Evolutionary conservation across 2,113 vertebrate genomes (phyloP).

Genomic region (Phoxinus phoxinus): DNA sequence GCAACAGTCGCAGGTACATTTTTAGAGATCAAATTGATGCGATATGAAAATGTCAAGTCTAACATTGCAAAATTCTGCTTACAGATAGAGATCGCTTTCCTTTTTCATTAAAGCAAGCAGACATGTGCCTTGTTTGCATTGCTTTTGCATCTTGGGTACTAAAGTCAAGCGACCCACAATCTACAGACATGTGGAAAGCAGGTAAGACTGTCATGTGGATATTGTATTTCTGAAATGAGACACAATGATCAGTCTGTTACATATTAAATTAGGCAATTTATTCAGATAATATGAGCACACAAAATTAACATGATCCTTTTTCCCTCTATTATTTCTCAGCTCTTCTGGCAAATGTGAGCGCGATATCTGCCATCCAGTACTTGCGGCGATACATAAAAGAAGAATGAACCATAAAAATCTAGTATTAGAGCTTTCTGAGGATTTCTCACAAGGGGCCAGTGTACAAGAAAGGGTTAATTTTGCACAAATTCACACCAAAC

Average conservation of each 20-base stretch:
- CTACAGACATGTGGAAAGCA: slow-evolving; percentile 92
- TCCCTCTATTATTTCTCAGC: slow-evolving; percentile 74
- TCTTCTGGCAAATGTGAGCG: slow-evolving; percentile 90
- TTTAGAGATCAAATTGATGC: neutral
- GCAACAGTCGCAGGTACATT: neutral
- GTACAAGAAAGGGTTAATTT: slow-evolving; percentile 33
- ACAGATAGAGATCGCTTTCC: slow-evolving; percentile 67
- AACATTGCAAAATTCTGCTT: slow-evolving; percentile 39
- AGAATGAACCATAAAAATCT: slow-evolving; percentile 58
- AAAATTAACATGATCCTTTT: slow-evolving; percentile 45
- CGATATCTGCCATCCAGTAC: slow-evolving; percentile 93
- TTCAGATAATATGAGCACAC: slow-evolving; percentile 34
- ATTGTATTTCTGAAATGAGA: neutral
- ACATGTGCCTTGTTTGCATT: slow-evolving; percentile 95
- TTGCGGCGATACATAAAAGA: slow-evolving; percentile 79
- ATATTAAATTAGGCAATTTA: slow-evolving; percentile 39
- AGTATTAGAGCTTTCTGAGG: slow-evolving; percentile 51
- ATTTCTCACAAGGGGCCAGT: slow-evolving; percentile 66
- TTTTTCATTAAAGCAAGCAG: slow-evolving; percentile 74
- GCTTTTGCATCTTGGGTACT: slow-evolving; percentile 96
- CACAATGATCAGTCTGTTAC: slow-evolving; percentile 27
- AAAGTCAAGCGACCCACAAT: slow-evolving; percentile 84
- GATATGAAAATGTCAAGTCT: neutral
- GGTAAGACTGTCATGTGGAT: slow-evolving; percentile 70
- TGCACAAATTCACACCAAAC: slow-evolving; percentile 47